Evolutionary conservation across 2,797 vertebrate species (phyloP).

Genomic region (Platyrinchus mystaceus): DNA sequence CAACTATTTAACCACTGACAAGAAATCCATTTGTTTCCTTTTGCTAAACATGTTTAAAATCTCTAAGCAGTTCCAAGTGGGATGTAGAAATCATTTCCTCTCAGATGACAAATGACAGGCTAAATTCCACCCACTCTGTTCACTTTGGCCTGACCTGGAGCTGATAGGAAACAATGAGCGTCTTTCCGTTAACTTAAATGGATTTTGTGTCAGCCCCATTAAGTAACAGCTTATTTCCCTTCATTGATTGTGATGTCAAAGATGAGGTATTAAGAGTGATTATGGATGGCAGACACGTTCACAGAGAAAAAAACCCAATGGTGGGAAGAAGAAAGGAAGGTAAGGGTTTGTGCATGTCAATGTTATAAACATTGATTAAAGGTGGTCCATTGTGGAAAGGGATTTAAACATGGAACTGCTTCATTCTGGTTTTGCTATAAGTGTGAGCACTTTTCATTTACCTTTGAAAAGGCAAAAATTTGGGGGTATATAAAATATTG

Average conservation of each 20-base stretch:
- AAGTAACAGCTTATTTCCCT: conserved; percentile 51
- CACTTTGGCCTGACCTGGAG: conserved; percentile 7
- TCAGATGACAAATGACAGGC: not conserved
- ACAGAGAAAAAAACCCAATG: not conserved
- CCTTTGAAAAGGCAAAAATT: not conserved
- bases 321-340: not conserved
- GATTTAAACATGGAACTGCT: not conserved
- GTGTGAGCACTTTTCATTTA: not conserved
- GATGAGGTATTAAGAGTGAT: conserved; percentile 21
- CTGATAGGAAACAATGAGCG: conserved; percentile 27
- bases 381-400: not conserved
- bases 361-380: not conserved
- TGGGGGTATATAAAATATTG: not conserved
- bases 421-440: not conserved
- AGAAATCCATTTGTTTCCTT: conserved; percentile 23
- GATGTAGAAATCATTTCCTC: conserved; percentile 19
- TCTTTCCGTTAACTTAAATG: conserved; percentile 34
- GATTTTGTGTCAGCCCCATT: conserved; percentile 50
- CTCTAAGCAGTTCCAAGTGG: not conserved
- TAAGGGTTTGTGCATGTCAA: not conserved
- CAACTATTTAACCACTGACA: not conserved
- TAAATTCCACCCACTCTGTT: not conserved
- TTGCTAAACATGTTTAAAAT: conserved; percentile 1
- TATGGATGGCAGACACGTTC: not conserved
- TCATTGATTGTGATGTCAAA: conserved; percentile 45